phyloP scores from a whole-genome alignment of 2,888 invertebrate species.

The Branchipolynoe longqiensis region DNA sequence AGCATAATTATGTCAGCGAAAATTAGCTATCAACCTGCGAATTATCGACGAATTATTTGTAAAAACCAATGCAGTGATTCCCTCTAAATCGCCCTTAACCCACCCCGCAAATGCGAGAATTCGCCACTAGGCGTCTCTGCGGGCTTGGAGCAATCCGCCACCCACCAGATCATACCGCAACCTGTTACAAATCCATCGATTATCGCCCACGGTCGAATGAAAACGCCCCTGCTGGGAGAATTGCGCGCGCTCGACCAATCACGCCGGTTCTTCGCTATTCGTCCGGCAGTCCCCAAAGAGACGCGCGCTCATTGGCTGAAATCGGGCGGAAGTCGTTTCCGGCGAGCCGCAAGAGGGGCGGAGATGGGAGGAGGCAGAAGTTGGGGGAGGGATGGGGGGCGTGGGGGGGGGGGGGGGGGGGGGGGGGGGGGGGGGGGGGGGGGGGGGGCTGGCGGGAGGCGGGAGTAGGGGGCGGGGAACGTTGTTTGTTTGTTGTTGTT shows the following conservation, averaged over 20 bases:
- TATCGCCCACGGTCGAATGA: slow-evolving; percentile 29
- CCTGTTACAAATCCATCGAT: slow-evolving; percentile 50
- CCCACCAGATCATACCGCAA: slow-evolving; percentile 31
- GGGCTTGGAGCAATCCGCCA: background rate
- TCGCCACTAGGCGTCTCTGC: background rate
- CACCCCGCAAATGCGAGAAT: too few species aligned
- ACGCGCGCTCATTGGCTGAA: slow-evolving; percentile 10
- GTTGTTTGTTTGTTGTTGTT: too few species aligned
- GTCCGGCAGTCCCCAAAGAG: background rate
- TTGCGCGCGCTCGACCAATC: slow-evolving; percentile 10
- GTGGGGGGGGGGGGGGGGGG: too few species aligned
- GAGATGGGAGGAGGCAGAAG: background rate
- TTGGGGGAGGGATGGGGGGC: background rate
- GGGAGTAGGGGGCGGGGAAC: too few species aligned
- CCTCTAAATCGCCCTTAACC: too few species aligned
- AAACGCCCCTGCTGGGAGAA: slow-evolving; percentile 35
- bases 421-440: too few species aligned
- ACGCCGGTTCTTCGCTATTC: background rate
- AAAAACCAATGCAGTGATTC: too few species aligned
- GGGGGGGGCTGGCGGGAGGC: too few species aligned
- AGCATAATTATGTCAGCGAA: too few species aligned
- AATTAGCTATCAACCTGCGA: too few species aligned
- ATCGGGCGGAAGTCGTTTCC: slow-evolving; percentile 7
- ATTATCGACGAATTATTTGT: too few species aligned
- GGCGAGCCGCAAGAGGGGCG: background rate